Percentiles rank a stretch among this genome's conserved stretches.
phyloP scores from a whole-genome alignment of 2,797 vertebrate species.

The Tapera naevia region DNA sequence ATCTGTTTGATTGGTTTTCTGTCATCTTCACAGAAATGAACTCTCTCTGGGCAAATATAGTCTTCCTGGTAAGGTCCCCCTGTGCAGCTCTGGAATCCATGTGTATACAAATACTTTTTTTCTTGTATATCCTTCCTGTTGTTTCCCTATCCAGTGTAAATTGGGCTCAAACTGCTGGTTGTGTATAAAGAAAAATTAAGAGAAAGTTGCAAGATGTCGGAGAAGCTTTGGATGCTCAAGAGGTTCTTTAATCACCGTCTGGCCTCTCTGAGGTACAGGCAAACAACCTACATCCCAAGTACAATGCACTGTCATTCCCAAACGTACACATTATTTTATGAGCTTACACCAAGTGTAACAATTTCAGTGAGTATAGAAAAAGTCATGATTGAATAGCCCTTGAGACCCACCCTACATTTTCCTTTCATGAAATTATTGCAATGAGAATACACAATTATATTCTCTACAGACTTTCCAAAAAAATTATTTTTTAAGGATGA shows the following conservation, averaged over 20 bases:
- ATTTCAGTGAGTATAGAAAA: slow-evolving; percentile 29
- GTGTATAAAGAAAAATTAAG: neutral
- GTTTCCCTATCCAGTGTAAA: neutral
- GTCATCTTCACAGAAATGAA: neutral
- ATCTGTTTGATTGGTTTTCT: neutral
- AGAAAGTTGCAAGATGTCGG: neutral
- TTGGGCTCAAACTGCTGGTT: neutral
- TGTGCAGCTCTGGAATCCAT: neutral
- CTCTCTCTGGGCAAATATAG: neutral
- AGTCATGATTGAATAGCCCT: slow-evolving; percentile 18
- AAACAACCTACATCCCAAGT: slow-evolving; percentile 48
- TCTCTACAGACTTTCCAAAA: slow-evolving; percentile 24
- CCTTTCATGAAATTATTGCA: slow-evolving; percentile 49
- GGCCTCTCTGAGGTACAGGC: slow-evolving; percentile 15
- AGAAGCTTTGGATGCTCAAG: neutral
- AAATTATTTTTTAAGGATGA: neutral
- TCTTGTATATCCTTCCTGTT: neutral
- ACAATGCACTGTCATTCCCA: neutral
- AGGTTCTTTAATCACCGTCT: neutral
- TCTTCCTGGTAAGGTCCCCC: neutral
- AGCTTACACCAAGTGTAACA: slow-evolving; percentile 44
- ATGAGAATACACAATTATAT: slow-evolving; percentile 3
- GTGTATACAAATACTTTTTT: neutral
- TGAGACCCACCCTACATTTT: slow-evolving; percentile 57
- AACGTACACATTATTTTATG: slow-evolving; percentile 29